A percentile compares a stretch with the other conserved stretches of the same genome.
Evolutionary conservation across 2,113 vertebrate genomes (phyloP).

Genomic region (Thunnus thynnus): DNA sequence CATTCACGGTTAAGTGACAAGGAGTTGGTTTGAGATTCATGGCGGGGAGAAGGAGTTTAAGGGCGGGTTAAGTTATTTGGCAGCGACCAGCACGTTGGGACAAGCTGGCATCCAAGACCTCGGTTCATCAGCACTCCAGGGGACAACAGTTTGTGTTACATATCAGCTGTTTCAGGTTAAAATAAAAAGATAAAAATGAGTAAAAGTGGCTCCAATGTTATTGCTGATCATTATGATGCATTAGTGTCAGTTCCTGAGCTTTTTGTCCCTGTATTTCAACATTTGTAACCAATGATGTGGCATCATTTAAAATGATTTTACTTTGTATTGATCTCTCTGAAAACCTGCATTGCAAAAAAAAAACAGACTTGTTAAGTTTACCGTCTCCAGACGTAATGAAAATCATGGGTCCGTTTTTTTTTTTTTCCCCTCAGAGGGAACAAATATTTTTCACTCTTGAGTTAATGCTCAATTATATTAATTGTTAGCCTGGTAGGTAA

Average conservation of each 20-base stretch:
- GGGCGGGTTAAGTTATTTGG: conserved; percentile 49
- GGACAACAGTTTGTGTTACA: conserved; percentile 40
- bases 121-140: conserved; percentile 30
- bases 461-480: conserved; percentile 23
- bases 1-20: conserved; percentile 49
- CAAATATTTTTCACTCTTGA: conserved; percentile 1
- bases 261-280: conserved; percentile 54
- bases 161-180: conserved; percentile 45
- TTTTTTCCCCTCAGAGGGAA: not conserved
- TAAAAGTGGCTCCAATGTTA: conserved; percentile 55
- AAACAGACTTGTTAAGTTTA: not conserved
- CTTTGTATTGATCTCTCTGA: conserved; percentile 9
- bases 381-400: not conserved
- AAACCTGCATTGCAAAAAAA: conserved; percentile 16
- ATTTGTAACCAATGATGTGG: conserved; percentile 26
- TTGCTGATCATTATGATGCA: conserved; percentile 71
- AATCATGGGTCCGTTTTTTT: not conserved
- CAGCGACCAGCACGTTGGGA: conserved; percentile 64
- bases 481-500: conserved; percentile 11
- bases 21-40: conserved; percentile 71
- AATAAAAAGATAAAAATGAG: conserved; percentile 31
- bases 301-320: conserved; percentile 29
- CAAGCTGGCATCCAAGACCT: conserved; percentile 55
- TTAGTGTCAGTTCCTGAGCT: conserved; percentile 77
- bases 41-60: not conserved